phyloP scores from a whole-genome alignment of 1,140 invertebrate genomes.

The Drosophila pruinosa region DNA sequence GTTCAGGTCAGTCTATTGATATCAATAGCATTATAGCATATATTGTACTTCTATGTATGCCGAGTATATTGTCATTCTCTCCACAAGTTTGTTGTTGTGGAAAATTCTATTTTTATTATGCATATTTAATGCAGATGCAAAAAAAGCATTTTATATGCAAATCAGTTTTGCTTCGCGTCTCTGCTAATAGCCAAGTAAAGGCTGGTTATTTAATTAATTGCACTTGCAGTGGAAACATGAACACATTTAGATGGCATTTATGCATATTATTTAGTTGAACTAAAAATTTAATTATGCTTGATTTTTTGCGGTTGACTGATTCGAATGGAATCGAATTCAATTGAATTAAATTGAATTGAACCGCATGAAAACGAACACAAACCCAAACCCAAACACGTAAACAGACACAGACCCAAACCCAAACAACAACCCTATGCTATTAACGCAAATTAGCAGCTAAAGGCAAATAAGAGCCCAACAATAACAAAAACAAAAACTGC shows the following conservation, averaged over 20 bases:
- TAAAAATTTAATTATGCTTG: conserved; percentile 65
- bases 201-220: conserved; percentile 73
- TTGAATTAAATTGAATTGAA: conserved; percentile 30
- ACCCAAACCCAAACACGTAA: conserved; percentile 16
- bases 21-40: neutral
- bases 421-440: conserved; percentile 12
- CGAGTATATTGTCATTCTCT: too few relatives aligned
- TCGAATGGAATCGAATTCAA: conserved; percentile 37
- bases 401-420: neutral
- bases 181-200: conserved; percentile 44
- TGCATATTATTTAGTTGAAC: conserved; percentile 53
- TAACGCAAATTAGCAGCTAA: conserved; percentile 47
- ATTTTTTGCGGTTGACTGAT: conserved; percentile 53
- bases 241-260: conserved; percentile 37
- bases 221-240: neutral
- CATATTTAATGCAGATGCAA: conserved; percentile 64
- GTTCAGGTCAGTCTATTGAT: conserved; percentile 33
- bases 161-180: conserved; percentile 25
- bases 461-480: conserved; percentile 29
- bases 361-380: neutral
- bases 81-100: conserved; percentile 9
- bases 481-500: conserved; percentile 49
- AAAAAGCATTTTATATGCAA: conserved; percentile 46
- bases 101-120: conserved; percentile 75
- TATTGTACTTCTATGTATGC: neutral